Conservation (phyloP, 2,113 vertebrate genomes). For the Agelaius tricolor region DNA sequence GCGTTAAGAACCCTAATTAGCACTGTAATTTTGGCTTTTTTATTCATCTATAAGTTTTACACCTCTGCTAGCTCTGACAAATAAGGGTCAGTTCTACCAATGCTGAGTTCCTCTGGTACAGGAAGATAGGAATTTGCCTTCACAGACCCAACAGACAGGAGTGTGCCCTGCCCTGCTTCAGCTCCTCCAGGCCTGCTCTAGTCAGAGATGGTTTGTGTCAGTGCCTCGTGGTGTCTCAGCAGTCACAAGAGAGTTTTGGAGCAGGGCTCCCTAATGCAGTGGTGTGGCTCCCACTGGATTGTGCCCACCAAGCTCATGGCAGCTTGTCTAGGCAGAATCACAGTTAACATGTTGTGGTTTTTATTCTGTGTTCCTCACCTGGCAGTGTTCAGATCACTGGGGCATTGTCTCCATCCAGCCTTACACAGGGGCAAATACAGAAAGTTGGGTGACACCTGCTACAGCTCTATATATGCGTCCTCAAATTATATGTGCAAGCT, state of each 20-base stretch:
- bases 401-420: neutral
- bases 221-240: neutral
- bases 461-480: neutral
- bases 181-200: neutral
- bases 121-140: neutral
- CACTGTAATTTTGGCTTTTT: neutral
- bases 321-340: neutral
- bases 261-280: neutral
- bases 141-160: neutral
- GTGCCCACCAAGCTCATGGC: neutral
- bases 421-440: neutral
- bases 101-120: neutral
- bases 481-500: conserved; percentile 55
- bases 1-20: neutral
- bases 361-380: neutral
- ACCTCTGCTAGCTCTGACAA: neutral
- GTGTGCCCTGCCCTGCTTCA: neutral
- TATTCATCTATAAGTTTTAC: neutral
- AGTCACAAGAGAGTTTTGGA: neutral
- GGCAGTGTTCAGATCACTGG: neutral
- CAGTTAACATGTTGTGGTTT: neutral
- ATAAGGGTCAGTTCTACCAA: neutral
- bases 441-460: neutral
- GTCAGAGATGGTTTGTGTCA: neutral
- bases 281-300: neutral